These are phyloP conservation scores for Oreonectes daqikongensis DNA, from an alignment of 2,797 vertebrate species.

Conservation along the genomic window DNA sequence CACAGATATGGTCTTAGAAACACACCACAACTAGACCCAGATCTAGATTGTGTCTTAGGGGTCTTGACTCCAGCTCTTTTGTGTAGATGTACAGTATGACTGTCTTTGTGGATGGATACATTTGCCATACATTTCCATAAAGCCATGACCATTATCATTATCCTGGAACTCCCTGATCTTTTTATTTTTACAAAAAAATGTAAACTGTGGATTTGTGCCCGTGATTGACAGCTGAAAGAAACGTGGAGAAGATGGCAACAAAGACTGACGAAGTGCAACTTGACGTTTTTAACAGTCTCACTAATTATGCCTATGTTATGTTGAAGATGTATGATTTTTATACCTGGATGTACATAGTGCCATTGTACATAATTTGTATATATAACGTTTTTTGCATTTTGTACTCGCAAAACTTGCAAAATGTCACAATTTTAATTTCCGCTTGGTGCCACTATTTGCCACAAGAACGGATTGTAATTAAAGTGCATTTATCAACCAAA, in stretches of 20 bases:
- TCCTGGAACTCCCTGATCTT: constrained; percentile 31
- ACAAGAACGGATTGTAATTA: constrained; percentile 76
- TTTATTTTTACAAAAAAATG: neutral
- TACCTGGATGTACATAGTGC: constrained; percentile 74
- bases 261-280: constrained; percentile 35
- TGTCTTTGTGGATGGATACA: constrained; percentile 22
- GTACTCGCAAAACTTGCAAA: constrained; percentile 73
- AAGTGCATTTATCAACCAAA: constrained; percentile 74
- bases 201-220: constrained; percentile 13
- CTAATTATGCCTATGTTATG: constrained; percentile 66
- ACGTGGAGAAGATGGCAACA: constrained; percentile 1
- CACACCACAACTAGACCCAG: neutral
- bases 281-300: constrained; percentile 7
- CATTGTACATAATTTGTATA: constrained; percentile 82
- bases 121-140: constrained; percentile 24
- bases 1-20: too few relatives aligned
- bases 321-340: constrained; percentile 76
- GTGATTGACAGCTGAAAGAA: neutral
- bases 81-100: constrained; percentile 15
- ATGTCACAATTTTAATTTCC: constrained; percentile 66
- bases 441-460: constrained; percentile 63
- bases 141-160: constrained; percentile 20
- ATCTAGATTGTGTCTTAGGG: neutral
- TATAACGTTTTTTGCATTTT: constrained; percentile 71
- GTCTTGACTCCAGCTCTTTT: neutral